Evolutionary conservation across 2,113 vertebrate genomes (phyloP).

Genomic region (Orientallactaga bullata): DNA sequence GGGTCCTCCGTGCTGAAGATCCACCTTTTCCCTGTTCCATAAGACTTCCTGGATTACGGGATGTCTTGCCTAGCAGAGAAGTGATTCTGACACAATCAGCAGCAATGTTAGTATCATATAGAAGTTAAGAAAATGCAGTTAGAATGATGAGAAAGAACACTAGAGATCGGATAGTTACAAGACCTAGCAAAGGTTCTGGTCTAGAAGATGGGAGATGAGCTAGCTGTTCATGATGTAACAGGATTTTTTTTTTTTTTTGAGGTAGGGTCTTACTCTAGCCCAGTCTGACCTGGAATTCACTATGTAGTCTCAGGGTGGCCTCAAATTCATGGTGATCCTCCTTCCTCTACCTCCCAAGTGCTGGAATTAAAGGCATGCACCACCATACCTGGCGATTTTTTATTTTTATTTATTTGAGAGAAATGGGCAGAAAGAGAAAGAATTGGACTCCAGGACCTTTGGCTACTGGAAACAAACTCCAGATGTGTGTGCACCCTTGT

Average conservation of each 20-base stretch:
- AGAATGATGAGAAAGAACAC: not conserved
- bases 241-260: not conserved
- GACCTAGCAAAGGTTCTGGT: no score
- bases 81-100: not conserved
- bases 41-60: not conserved
- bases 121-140: not conserved
- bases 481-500: no score
- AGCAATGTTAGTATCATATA: not conserved
- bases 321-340: no score
- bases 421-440: no score
- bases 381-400: no score
- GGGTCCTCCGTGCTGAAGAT: not conserved
- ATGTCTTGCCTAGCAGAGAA: not conserved
- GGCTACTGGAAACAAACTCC: no score
- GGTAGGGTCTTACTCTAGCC: no score
- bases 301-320: no score
- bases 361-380: no score
- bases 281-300: no score
- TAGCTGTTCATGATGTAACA: not conserved
- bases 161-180: not conserved
- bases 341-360: not conserved
- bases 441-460: no score
- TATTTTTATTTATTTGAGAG: no score
- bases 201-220: not conserved
- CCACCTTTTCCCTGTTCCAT: not conserved